phyloP scores from a whole-genome alignment of 1,140 invertebrate species.

The Notospermus geniculatus region DNA sequence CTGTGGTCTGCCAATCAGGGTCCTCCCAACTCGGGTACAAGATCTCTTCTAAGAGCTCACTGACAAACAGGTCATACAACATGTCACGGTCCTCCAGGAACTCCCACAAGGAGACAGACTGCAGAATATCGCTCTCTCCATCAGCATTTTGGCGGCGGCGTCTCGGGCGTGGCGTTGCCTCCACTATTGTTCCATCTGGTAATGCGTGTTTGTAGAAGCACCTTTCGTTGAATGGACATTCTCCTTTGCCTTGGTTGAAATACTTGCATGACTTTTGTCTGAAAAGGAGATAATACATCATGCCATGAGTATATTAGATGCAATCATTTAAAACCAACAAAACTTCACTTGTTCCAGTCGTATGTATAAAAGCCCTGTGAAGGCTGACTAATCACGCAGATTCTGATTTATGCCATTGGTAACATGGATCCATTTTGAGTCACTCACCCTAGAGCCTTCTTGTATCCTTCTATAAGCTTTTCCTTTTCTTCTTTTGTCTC shows the following conservation, averaged over 20 bases:
- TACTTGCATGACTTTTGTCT: constrained; percentile 70
- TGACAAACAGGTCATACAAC: background rate
- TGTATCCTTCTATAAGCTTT: constrained; percentile 78
- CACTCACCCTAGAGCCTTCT: constrained; percentile 67
- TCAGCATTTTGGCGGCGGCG: constrained; percentile 61
- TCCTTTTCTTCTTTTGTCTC: constrained; percentile 83
- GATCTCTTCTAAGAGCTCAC: too few relatives aligned
- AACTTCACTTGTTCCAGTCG: too few relatives aligned
- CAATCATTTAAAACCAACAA: too few relatives aligned
- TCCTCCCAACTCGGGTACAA: too few relatives aligned
- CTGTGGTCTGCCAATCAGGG: too few relatives aligned
- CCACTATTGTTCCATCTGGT: constrained; percentile 73
- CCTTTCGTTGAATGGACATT: constrained; percentile 88
- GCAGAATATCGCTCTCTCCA: constrained; percentile 63
- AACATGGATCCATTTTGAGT: too few relatives aligned
- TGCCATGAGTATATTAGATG: too few relatives aligned
- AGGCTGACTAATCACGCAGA: too few relatives aligned
- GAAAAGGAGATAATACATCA: too few relatives aligned
- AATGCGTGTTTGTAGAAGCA: constrained; percentile 86
- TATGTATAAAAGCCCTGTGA: too few relatives aligned
- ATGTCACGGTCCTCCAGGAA: constrained; percentile 67
- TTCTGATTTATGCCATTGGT: too few relatives aligned
- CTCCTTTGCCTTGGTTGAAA: constrained; percentile 75
- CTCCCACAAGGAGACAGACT: constrained; percentile 70
- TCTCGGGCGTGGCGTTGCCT: constrained; percentile 70